A percentile compares a stretch with the other conserved stretches of the same genome.
Evolutionary conservation across 2,888 invertebrate species (phyloP).

Genomic region (Calliphora vomitoria): DNA sequence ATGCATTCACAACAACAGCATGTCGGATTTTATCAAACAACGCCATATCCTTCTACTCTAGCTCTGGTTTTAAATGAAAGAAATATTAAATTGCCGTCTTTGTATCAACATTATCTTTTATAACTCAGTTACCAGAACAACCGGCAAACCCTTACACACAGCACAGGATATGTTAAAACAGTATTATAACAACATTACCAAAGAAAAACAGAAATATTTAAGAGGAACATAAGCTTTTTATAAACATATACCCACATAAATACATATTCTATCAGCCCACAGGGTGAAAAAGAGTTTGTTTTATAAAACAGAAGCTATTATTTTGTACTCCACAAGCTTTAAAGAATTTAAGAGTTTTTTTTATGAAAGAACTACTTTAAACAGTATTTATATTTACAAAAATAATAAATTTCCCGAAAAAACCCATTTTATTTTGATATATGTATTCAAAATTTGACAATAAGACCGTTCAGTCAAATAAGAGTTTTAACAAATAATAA

Average conservation of each 20-base stretch:
- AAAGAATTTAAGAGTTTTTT: background rate
- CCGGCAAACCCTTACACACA: conserved; percentile 26
- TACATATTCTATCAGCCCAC: conserved; percentile 17
- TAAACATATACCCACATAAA: background rate
- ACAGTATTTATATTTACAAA: too few relatives aligned
- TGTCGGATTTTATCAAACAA: conserved; percentile 46
- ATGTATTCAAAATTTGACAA: too few relatives aligned
- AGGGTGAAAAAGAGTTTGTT: conserved; percentile 41
- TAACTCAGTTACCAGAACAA: conserved; percentile 72
- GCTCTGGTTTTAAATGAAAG: conserved; percentile 39
- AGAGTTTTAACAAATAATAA: too few relatives aligned
- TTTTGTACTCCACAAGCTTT: background rate
- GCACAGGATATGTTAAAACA: conserved; percentile 25
- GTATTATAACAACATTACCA: conserved; percentile 42
- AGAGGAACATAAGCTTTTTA: conserved; percentile 17
- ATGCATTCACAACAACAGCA: conserved; percentile 36
- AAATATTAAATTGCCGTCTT: conserved; percentile 72
- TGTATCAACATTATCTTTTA: conserved; percentile 68
- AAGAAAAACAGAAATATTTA: conserved; percentile 28
- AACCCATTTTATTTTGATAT: too few relatives aligned
- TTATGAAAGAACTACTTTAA: too few relatives aligned
- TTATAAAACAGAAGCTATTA: background rate
- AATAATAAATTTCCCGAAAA: too few relatives aligned
- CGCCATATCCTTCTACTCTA: background rate
- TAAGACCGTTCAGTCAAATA: too few relatives aligned